These are phyloP conservation scores for Cyprinodon variegatus DNA, from an alignment of 2,113 vertebrate genomes.

Conservation along the genomic window DNA sequence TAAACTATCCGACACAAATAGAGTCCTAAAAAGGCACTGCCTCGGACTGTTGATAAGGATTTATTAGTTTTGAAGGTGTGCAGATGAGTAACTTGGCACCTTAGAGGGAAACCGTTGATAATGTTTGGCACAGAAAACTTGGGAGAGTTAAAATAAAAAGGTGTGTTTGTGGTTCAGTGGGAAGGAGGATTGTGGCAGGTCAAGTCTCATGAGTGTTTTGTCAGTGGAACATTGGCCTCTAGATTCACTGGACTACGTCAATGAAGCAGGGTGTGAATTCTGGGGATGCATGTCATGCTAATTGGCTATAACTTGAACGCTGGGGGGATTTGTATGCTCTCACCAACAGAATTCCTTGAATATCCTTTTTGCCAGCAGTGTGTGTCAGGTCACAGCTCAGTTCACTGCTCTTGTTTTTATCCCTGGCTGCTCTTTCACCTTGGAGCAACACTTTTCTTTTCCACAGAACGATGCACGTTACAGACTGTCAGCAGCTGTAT, in stretches of 20 bases:
- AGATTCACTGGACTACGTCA: conserved; percentile 47
- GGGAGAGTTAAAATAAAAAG: background rate
- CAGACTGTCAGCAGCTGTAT: conserved; percentile 27
- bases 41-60: background rate
- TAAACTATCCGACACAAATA: background rate
- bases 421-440: conserved; percentile 36
- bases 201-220: conserved; percentile 41
- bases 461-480: conserved; percentile 15
- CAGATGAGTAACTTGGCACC: conserved; percentile 20
- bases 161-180: background rate
- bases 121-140: background rate
- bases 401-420: conserved; percentile 23
- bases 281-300: conserved; percentile 60
- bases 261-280: conserved; percentile 65
- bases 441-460: conserved; percentile 38
- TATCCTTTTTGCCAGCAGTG: conserved; percentile 32
- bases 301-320: conserved; percentile 39
- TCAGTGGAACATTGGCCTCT: conserved; percentile 55
- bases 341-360: conserved; percentile 50
- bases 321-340: conserved; percentile 35
- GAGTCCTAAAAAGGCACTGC: background rate
- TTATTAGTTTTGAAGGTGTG: conserved; percentile 9
- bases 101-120: conserved; percentile 3
- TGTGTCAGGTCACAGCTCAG: conserved; percentile 15
- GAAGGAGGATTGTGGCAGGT: conserved; percentile 7